Percentiles rank a stretch among this genome's conserved stretches.
Conservation (phyloP, 2,797 vertebrate species). For the Megalops cyprinoides region DNA sequence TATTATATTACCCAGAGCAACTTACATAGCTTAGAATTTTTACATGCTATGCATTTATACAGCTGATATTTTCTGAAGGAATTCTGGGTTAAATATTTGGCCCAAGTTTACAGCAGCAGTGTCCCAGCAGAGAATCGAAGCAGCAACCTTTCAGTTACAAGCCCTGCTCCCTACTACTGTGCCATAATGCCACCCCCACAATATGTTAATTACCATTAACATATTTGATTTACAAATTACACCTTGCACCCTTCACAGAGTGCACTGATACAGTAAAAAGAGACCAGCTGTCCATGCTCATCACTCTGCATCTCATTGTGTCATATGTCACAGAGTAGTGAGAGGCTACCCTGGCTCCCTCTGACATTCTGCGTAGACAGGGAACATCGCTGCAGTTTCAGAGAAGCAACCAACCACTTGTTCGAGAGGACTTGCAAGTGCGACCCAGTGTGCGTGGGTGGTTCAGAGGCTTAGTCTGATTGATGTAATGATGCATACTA, state of each 20-base stretch:
- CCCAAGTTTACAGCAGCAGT: too few relatives aligned
- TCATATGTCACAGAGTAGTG: not conserved
- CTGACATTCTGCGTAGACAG: not conserved
- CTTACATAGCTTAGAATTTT: too few relatives aligned
- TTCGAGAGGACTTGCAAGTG: not conserved
- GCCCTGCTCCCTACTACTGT: too few relatives aligned
- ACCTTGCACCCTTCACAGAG: not conserved
- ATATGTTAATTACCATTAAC: not conserved
- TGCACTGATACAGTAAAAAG: not conserved
- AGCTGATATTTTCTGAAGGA: too few relatives aligned
- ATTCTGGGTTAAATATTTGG: too few relatives aligned
- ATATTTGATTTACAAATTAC: not conserved
- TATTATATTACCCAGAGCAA: too few relatives aligned
- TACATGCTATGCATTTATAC: too few relatives aligned
- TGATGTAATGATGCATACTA: too few relatives aligned
- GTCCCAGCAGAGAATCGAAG: too few relatives aligned
- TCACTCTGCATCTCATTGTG: not conserved
- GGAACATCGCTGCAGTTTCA: not conserved
- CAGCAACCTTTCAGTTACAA: too few relatives aligned
- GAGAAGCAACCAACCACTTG: not conserved
- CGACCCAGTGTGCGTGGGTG: not conserved
- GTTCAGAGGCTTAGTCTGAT: too few relatives aligned
- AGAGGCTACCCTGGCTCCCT: not conserved
- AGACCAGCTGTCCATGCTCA: not conserved
- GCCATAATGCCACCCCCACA: too few relatives aligned